These are phyloP conservation scores for Caenorhabditis sp. DNA, from an alignment of 2,888 invertebrate species.

Conservation along the genomic window DNA sequence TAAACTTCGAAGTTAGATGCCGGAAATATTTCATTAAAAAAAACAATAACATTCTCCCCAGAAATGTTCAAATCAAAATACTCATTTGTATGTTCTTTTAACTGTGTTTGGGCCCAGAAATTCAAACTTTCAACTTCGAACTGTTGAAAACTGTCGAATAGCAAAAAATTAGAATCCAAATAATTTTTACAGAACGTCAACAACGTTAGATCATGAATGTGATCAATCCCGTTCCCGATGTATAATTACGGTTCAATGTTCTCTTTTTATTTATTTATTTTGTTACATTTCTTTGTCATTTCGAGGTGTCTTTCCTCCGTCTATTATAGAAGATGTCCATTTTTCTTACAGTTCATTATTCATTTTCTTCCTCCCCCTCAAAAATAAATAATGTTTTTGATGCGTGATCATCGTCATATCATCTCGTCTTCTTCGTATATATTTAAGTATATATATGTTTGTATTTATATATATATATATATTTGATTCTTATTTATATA, in stretches of 20 bases:
- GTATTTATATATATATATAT: too few species aligned
- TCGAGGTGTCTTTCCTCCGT: not conserved
- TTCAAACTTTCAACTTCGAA: too few species aligned
- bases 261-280: not conserved
- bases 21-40: too few species aligned
- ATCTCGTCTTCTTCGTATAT: not conserved
- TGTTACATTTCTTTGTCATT: not conserved
- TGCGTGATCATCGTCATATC: slow-evolving; percentile 1
- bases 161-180: too few species aligned
- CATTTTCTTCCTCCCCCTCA: not conserved
- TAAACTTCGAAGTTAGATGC: too few species aligned
- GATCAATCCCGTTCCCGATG: not conserved
- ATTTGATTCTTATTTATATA: not conserved
- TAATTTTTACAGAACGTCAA: slow-evolving; percentile 17
- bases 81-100: too few species aligned
- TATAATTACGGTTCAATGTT: not conserved
- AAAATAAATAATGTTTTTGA: not conserved
- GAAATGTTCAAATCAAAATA: too few species aligned
- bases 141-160: too few species aligned
- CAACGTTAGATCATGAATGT: not conserved
- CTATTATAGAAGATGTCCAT: not conserved
- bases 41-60: too few species aligned
- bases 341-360: not conserved
- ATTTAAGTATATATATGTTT: too few species aligned
- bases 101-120: too few species aligned